Base-by-base conservation (phyloP, 2,113 vertebrate species). In the Pygoscelis antarcticus region DNA sequence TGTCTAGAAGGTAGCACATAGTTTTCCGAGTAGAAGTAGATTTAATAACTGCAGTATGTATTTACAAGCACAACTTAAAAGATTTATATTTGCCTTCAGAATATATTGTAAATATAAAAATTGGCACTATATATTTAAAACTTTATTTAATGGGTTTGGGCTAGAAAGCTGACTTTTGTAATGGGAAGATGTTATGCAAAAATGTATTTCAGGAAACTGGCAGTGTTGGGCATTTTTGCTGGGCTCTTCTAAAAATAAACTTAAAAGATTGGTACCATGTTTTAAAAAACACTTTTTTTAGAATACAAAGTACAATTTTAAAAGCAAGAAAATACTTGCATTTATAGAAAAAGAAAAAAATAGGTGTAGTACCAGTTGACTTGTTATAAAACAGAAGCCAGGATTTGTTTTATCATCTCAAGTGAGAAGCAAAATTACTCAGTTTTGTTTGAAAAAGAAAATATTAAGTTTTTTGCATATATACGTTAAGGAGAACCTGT, bases 21-120 rank as follows among this genome's bases (percentile, higher is more conserved):
- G 65, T 5, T 97, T 93, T 94, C 75, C 80, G 42, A 86, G 80
- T 80, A 85, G 61, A 49, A 95, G 30, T 54, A 96, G 52, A 86
- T 95, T 89, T 89, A 96, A 42, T 84, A 93, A 89, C 23, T 97
- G 80, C 79, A 93, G 95, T 89, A 87, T 65, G n/a, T 96, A 23
- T 95, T 87, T 85, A 87, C 47, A 98, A 97, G 93, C 92, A 97
- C 83, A 96, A 76, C 52, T 95, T 85, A 64, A 96, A 95, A 96
- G 85, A 92, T 95, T 92, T 97, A 75, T 97, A 97, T 97, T 96
- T 97, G 82, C 93, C 82, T 94, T 97, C 72, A 90, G 86, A 97
- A 89, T 97, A 72, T 97, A 95, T 93, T 97, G 96, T 97, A 97
- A 91, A 93, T 95, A 97, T 22, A 42, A 72, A 91, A 58, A 93